Evolutionary conservation across 2,888 invertebrate species (phyloP), one percentile per base, ranked within the genome.

Genomic region (Glaucopsyche alexis): DNA sequence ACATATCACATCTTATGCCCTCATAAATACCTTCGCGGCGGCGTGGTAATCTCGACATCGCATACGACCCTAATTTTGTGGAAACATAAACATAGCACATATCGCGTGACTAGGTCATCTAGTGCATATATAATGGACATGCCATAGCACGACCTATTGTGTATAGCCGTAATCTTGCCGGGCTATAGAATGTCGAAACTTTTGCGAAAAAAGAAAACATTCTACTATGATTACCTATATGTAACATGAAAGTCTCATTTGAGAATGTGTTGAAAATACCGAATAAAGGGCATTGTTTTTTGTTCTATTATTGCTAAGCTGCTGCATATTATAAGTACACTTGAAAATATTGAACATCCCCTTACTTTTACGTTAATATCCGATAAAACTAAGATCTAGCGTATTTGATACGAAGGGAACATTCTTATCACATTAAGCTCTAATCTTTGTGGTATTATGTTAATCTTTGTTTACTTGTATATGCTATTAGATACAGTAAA

Each of bases 81-180:
- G 11, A 67, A 69, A 69, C 69, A 71, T 60, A 73, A 71, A 73
- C 60, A 16, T 50, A 75, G 16, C 60, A 9, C 50, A 42, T 65
- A 42, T 74, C 74, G 79, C 79, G 79, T 79, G 79, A 76, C 76
- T 72, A 67, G 74, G 70, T 74, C 74, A 72, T 69, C 69, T 69
- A 69, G 69, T 38, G 49, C 49, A 69, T 69, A 69, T 49, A 69
- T 69, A 69, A 69, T 69, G 69, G 49, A 49, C 49, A 69, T 29
- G 49, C 66, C 42, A n/a, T 69, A 69, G 69, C 69, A 29, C 69
- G 69, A 49, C 69, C 69, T 49, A 69, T 69, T 69, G 69, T 69
- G 69, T 69, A 29, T 29, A 47, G 69, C 69, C 47, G 49, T 47
- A 29, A 69, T 29, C 69, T 47, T 49, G 69, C 69, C 29, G 16